Percentiles rank a stretch among this genome's conserved stretches.
phyloP scores from a whole-genome alignment of 2,797 vertebrate genomes.

The Rhinophrynus dorsalis region DNA sequence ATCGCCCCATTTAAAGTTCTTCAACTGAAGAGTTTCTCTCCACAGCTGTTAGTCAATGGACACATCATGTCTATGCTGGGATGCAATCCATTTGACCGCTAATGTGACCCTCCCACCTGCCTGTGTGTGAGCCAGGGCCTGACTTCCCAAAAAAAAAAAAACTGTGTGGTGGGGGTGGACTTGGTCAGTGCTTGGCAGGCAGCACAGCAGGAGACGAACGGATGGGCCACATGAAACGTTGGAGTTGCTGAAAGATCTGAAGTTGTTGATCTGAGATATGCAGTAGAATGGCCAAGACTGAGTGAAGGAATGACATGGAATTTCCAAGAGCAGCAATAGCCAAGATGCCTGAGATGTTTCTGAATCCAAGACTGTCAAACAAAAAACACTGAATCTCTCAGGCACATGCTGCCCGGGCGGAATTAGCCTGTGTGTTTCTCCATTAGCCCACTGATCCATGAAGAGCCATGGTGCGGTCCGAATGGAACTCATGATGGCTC shows the following conservation, averaged over 20 bases:
- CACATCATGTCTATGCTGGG: neutral
- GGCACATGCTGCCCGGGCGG: no score
- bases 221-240: conserved; percentile 52
- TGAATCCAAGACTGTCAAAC: neutral
- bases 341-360: neutral
- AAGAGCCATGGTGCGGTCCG: no score
- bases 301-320: conserved; percentile 48
- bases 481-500: no score
- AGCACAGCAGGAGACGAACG: conserved; percentile 39
- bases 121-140: conserved; percentile 49
- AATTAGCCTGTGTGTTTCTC: no score
- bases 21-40: conserved; percentile 23
- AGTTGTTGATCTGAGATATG: conserved; percentile 49
- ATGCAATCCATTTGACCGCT: conserved; percentile 8
- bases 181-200: conserved; percentile 48
- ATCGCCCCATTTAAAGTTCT: conserved; percentile 43
- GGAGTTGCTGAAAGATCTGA: conserved; percentile 53
- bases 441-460: no score
- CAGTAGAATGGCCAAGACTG: conserved; percentile 50
- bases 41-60: conserved; percentile 52
- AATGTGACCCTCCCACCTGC: conserved; percentile 1
- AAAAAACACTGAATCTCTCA: neutral
- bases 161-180: no score
- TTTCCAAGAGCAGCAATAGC: conserved; percentile 45
- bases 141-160: conserved; percentile 52